phyloP scores from a whole-genome alignment of 2,888 invertebrate species.

The Thereva unica region DNA sequence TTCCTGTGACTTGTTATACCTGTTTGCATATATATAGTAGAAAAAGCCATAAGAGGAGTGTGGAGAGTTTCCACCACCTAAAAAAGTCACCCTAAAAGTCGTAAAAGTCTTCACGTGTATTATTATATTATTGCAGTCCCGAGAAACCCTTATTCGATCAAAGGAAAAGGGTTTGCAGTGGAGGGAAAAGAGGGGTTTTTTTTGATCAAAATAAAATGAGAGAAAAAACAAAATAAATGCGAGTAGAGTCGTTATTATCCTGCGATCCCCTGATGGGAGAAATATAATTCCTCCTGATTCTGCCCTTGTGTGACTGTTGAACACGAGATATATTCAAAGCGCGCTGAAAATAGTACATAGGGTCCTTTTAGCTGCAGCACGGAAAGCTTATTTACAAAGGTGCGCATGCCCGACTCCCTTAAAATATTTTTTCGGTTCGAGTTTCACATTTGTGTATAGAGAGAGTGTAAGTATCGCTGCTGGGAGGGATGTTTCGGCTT shows the following conservation, averaged over 20 bases:
- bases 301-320: constrained; percentile 20
- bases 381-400: constrained; percentile 30
- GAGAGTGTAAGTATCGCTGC: background rate
- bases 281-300: background rate
- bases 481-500: constrained; percentile 9
- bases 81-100: constrained; percentile 32
- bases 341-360: background rate
- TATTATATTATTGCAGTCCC: too few species aligned
- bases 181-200: background rate
- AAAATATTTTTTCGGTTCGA: constrained; percentile 2
- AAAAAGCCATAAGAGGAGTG: constrained; percentile 22
- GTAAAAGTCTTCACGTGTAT: background rate
- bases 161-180: constrained; percentile 26
- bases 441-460: background rate
- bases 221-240: too few species aligned
- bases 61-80: constrained; percentile 40
- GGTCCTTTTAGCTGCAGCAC: background rate
- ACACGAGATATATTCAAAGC: background rate
- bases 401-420: constrained; percentile 34
- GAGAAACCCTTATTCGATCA: constrained; percentile 4
- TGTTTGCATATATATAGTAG: constrained; percentile 13
- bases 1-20: constrained; percentile 12
- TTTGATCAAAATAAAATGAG: constrained; percentile 20
- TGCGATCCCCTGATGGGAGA: constrained; percentile 7
- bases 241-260: constrained; percentile 18